These are phyloP conservation scores for Diarsia rubi DNA, from an alignment of 2,888 invertebrate species.

Conservation along the genomic window DNA sequence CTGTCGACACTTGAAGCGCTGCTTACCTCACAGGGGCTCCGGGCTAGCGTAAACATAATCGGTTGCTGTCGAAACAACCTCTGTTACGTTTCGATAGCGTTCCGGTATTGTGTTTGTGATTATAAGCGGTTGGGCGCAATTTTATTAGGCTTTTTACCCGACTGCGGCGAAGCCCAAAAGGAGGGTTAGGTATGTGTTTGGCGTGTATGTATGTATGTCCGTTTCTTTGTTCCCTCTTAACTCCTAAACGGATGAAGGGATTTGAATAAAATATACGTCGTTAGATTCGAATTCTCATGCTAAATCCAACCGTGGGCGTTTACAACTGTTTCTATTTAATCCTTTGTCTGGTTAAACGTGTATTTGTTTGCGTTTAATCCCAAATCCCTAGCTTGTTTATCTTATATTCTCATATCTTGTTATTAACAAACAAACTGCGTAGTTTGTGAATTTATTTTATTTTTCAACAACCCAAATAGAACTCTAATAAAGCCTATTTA, in stretches of 20 bases:
- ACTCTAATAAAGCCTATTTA: neutral
- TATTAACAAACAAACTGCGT: slow-evolving; percentile 3
- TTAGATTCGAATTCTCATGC: too few relatives aligned
- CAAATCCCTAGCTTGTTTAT: slow-evolving; percentile 32
- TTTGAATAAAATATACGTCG: too few relatives aligned
- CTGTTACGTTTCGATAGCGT: slow-evolving; percentile 17
- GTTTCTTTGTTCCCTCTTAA: too few relatives aligned
- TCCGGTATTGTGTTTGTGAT: slow-evolving; percentile 48
- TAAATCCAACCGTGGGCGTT: slow-evolving; percentile 10
- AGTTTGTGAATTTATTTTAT: neutral
- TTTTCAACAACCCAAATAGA: neutral
- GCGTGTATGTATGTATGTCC: too few relatives aligned
- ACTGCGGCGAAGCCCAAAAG: too few relatives aligned
- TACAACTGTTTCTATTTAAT: slow-evolving; percentile 28
- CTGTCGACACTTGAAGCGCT: slow-evolving; percentile 46
- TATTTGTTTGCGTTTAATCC: slow-evolving; percentile 51
- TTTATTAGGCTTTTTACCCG: too few relatives aligned
- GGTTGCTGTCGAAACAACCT: slow-evolving; percentile 48
- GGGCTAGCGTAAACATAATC: slow-evolving; percentile 55
- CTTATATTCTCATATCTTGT: neutral
- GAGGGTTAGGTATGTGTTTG: too few relatives aligned
- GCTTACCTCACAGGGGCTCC: slow-evolving; percentile 26
- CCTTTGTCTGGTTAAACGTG: slow-evolving; percentile 45
- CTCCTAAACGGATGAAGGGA: too few relatives aligned
- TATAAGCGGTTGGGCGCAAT: slow-evolving; percentile 6